Percentiles rank a stretch among this genome's conserved stretches.
Conservation (phyloP, 2,113 vertebrate species). For the Macrotis lagotis region DNA sequence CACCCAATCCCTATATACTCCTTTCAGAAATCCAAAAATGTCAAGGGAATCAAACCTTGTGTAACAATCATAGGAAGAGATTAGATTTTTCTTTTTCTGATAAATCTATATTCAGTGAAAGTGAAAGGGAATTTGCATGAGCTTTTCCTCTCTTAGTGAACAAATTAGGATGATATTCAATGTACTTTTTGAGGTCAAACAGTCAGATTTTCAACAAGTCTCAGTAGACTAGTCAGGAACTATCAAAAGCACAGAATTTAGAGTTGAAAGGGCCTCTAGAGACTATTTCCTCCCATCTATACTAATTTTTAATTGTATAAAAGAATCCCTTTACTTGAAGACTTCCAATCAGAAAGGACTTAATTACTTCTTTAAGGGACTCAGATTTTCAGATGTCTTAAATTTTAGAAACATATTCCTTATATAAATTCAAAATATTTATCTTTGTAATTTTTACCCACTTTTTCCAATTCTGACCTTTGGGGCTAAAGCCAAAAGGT, state of each 20-base stretch:
- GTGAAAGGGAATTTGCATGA: background rate
- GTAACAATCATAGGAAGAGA: background rate
- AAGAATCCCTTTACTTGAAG: background rate
- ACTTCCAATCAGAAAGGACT: background rate
- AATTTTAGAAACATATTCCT: background rate
- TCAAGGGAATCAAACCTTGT: background rate
- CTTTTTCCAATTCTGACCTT: background rate
- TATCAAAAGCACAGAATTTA: background rate
- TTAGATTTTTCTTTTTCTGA: background rate
- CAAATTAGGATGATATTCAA: background rate
- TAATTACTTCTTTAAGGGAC: background rate
- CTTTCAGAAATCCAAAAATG: background rate
- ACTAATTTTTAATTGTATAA: background rate
- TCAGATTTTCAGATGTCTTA: background rate
- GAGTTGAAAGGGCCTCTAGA: background rate
- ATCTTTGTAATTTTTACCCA: background rate
- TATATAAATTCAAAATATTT: background rate
- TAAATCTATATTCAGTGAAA: background rate
- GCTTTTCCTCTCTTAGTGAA: background rate
- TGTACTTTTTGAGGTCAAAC: background rate
- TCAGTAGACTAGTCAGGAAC: background rate
- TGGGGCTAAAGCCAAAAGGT: background rate
- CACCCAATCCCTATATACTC: background rate
- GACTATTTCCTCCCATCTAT: background rate
- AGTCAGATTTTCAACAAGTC: background rate